Base-by-base conservation (phyloP, 2,113 vertebrate genomes). In the Centropus unirufus region DNA sequence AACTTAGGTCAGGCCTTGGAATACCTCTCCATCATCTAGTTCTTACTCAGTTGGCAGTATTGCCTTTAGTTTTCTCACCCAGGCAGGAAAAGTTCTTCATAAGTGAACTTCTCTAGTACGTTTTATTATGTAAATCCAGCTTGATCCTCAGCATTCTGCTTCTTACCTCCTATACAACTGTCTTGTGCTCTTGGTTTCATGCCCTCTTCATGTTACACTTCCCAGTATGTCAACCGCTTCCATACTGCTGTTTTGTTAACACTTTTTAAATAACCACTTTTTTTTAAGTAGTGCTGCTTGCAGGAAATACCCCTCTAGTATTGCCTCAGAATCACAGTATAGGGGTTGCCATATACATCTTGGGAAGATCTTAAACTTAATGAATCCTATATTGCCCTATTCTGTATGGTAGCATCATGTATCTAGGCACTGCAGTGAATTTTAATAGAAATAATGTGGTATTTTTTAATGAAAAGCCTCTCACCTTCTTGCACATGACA, bases 31-130 rank as follows among this genome's bases (percentile, higher is more conserved):
- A 36, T 44, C 84, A 86, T 8, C 68, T 90, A 67, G 23, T 73
- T 46, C 40, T 88, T 88, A 52, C 39, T 85, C 52, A 40, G 42
- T 57, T 77, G 66, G 72, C 83, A 85, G 59, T 51, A 63, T 5
- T 88, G n/a, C 81, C 64, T 91, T 85, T 26, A 70, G 39, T n/a
- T 83, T 96, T 92, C 30, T 95, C 47, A 80, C 19, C 36, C 22
- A 7, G 80, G 30, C 47, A 21, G 66, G 36, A 81, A 46, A 86
- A 80, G 14, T 69, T 93, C 59, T 87, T 95, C 34, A 62, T 34
- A 70, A 29, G 26, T 20, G 29, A 94, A 54, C 13, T 4, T 63
- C 21, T 58, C 64, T 73, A 75, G 10, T 36, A 36, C 36, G 9
- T 69, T 89, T 91, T 83, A 59, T 86, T 80, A 12, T 77, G 49